Conservation (phyloP, 2,888 invertebrate genomes). For the Drosophila tripunctata region DNA sequence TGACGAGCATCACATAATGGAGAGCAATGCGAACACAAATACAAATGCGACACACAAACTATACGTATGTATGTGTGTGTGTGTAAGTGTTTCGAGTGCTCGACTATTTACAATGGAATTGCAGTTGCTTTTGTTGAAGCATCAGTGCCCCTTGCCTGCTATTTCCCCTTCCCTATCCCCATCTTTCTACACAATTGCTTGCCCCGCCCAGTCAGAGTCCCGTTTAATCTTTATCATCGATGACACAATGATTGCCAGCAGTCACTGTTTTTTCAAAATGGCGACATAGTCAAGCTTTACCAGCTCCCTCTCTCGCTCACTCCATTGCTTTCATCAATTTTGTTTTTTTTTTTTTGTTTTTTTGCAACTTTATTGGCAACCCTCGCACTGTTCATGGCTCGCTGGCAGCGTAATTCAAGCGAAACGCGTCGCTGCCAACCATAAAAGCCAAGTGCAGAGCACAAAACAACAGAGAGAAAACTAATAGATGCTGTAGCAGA, state of each 20-base stretch:
- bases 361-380: conserved; percentile 66
- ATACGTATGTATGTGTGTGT: background rate
- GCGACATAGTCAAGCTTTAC: conserved; percentile 26
- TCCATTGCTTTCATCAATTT: background rate
- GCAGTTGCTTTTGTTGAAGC: conserved; percentile 63
- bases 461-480: conserved; percentile 12
- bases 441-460: conserved; percentile 71
- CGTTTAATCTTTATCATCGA: conserved; percentile 72
- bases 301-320: background rate
- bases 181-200: background rate
- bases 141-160: background rate
- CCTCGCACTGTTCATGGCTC: conserved; percentile 60
- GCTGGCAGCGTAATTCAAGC: conserved; percentile 77
- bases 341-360: conserved; percentile 7
- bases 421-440: conserved; percentile 71
- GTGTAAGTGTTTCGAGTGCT: conserved; percentile 44
- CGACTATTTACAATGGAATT: conserved; percentile 77
- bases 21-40: conserved; percentile 46
- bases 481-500: background rate
- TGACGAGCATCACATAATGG: conserved; percentile 62
- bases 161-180: background rate
- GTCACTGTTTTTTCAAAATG: conserved; percentile 68
- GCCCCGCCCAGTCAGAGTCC: conserved; percentile 17
- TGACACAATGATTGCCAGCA: conserved; percentile 75
- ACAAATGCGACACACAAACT: conserved; percentile 1